Evolutionary conservation across 2,888 invertebrate species (phyloP).

Genomic region (Oxytorus armatus): DNA sequence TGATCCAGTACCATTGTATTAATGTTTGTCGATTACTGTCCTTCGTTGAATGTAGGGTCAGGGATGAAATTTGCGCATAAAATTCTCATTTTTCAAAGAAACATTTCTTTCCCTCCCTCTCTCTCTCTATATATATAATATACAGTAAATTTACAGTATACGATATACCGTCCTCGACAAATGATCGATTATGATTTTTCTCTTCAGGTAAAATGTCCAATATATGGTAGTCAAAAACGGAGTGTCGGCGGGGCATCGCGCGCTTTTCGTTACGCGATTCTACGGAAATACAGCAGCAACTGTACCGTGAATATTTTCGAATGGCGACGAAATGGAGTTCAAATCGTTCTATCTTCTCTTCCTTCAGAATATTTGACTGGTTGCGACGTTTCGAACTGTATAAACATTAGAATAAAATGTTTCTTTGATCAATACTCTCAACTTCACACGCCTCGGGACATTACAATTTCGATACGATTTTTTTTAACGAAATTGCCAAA

Average conservation of each 20-base stretch:
- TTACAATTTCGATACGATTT: too few species aligned
- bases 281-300: conserved; percentile 8
- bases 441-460: too few species aligned
- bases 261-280: conserved; percentile 54
- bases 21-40: conserved; percentile 61
- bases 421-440: too few species aligned
- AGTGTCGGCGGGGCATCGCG: conserved; percentile 35
- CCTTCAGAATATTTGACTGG: neutral
- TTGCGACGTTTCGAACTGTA: neutral
- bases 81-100: conserved; percentile 32
- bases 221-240: conserved; percentile 19
- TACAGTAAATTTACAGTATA: neutral
- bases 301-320: conserved; percentile 26
- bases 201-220: conserved; percentile 3
- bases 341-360: conserved; percentile 23
- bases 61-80: conserved; percentile 2
- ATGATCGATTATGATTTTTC: conserved; percentile 60
- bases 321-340: conserved; percentile 17
- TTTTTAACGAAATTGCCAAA: too few species aligned
- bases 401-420: too few species aligned
- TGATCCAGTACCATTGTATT: too few species aligned
- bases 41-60: conserved; percentile 22
- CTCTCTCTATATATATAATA: conserved; percentile 13
- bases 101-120: neutral
- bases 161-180: conserved; percentile 16